These are phyloP conservation scores for Acutogordius australiensis DNA, from an alignment of 2,888 invertebrate species.

Conservation along the genomic window DNA sequence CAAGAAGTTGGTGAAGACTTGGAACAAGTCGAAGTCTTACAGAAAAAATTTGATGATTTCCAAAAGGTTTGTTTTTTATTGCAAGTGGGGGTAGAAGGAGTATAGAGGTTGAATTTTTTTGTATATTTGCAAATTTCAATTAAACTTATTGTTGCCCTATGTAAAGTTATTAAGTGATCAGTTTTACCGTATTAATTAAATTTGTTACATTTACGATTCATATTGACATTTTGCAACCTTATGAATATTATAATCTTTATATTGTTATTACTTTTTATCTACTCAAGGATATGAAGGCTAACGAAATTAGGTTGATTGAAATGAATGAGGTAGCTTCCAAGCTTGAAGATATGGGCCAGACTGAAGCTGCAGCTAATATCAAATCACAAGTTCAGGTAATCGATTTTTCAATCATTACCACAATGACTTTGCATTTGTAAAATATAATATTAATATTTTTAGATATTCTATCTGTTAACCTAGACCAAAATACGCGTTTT, in stretches of 20 bases:
- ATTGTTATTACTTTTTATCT: no score
- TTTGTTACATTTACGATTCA: no score
- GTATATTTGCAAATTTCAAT: no score
- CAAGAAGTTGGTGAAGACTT: conserved; percentile 87
- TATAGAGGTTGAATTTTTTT: no score
- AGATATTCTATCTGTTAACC: not conserved
- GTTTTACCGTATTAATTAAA: no score
- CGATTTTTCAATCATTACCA: no score
- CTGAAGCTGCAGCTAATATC: conserved; percentile 89
- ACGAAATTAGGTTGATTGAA: conserved; percentile 82
- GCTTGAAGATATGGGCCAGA: conserved; percentile 75
- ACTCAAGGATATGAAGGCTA: conserved; percentile 64
- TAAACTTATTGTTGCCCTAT: no score
- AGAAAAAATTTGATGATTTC: conserved; percentile 98
- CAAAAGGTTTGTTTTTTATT: conserved; percentile 28
- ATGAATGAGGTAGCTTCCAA: conserved; percentile 91
- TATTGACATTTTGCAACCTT: no score
- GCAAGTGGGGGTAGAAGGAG: no score
- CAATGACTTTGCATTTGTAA: not conserved
- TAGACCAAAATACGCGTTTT: no score
- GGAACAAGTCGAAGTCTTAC: conserved; percentile 90
- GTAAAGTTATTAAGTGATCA: no score
- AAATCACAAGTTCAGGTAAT: conserved; percentile 70
- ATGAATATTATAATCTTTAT: no score
- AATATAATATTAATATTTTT: not conserved